These are phyloP conservation scores for Luperina testacea DNA, from an alignment of 2,888 invertebrate species.

Conservation along the genomic window DNA sequence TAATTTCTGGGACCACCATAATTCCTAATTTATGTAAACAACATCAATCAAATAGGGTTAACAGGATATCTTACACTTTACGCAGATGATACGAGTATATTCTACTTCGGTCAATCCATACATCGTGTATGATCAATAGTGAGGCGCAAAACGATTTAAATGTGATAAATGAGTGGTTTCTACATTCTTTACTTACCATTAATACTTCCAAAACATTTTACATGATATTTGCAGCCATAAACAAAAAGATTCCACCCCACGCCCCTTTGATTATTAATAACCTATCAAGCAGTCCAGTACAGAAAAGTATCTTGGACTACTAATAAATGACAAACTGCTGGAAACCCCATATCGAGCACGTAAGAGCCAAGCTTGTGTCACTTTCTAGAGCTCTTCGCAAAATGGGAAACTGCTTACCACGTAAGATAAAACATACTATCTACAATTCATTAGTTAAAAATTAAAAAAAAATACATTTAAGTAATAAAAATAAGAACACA, in stretches of 20 bases:
- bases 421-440: not conserved
- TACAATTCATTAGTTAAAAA: not conserved
- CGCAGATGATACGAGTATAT: not conserved
- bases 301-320: too few relatives aligned
- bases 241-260: too few relatives aligned
- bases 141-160: not conserved
- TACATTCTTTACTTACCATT: not conserved
- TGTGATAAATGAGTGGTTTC: not conserved
- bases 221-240: not conserved
- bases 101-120: not conserved
- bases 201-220: not conserved
- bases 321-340: too few relatives aligned
- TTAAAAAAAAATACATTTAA: too few relatives aligned
- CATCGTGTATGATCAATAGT: not conserved
- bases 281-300: too few relatives aligned
- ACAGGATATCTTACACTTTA: not conserved
- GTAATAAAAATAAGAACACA: too few relatives aligned
- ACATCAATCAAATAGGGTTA: not conserved
- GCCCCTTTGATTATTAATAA: too few relatives aligned
- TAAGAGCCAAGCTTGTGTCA: too few relatives aligned
- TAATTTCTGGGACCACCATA: not conserved
- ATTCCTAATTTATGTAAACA: not conserved
- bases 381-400: not conserved
- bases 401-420: not conserved
- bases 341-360: too few relatives aligned